Evolutionary conservation across 1,140 invertebrate species (phyloP).

Genomic region (Diploscapter pachys): DNA sequence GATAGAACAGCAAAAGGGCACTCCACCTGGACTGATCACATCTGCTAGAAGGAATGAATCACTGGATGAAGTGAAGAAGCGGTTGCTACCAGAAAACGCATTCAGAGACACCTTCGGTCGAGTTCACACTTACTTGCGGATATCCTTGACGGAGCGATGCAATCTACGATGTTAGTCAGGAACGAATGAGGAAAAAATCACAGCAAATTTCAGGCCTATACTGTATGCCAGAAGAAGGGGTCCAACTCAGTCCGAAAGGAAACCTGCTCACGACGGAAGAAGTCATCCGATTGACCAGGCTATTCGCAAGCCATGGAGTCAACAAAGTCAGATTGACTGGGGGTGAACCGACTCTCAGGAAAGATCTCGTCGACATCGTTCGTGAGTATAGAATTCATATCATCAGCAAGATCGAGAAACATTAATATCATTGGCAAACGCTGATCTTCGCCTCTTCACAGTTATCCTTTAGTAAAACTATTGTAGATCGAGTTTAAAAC

Average conservation of each 20-base stretch:
- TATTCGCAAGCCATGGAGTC: conserved; percentile 86
- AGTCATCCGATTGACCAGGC: conserved; percentile 72
- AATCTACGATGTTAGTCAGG: conserved; percentile 81
- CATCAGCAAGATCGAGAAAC: background rate
- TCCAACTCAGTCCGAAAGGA: conserved; percentile 67
- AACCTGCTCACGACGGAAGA: conserved; percentile 78
- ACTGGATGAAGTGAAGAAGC: too few relatives aligned
- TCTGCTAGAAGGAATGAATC: too few relatives aligned
- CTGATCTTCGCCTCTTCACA: too few relatives aligned
- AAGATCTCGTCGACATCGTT: conserved; percentile 78
- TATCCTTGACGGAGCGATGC: conserved; percentile 90
- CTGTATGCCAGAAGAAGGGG: conserved; percentile 93
- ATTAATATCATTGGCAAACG: too few relatives aligned
- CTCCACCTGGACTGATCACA: too few relatives aligned
- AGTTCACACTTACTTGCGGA: conserved; percentile 84
- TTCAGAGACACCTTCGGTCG: conserved; percentile 76
- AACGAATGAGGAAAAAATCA: background rate
- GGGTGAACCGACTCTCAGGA: conserved; percentile 87
- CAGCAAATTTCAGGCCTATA: conserved; percentile 72
- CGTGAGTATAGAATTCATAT: conserved; percentile 62
- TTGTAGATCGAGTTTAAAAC: conserved; percentile 23
- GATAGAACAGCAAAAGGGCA: too few relatives aligned
- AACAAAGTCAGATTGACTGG: conserved; percentile 90
- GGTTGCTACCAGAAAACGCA: conserved; percentile 5
- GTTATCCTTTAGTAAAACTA: conserved; percentile 9